A percentile compares a stretch with the other conserved stretches of the same genome.
These are phyloP conservation scores for Lobophora halterata DNA, from an alignment of 2,888 invertebrate genomes.

Conservation along the genomic window DNA sequence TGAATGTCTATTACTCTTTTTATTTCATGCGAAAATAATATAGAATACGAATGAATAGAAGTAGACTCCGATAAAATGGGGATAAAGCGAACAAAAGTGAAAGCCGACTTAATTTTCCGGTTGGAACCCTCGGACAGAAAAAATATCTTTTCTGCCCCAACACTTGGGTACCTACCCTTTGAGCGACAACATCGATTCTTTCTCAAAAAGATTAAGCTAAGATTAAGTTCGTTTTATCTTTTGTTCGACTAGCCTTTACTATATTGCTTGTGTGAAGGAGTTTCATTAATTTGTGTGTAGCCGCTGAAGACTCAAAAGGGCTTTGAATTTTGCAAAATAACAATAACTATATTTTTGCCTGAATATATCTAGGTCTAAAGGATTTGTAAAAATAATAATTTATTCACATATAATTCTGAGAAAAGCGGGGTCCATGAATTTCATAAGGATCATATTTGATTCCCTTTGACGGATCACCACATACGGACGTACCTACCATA, in stretches of 20 bases:
- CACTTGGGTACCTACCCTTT: constrained; percentile 45
- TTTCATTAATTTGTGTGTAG: constrained; percentile 19
- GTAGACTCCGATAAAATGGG: constrained; percentile 28
- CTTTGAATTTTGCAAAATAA: too few relatives aligned
- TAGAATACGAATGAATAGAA: constrained; percentile 39
- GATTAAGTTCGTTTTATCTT: constrained; percentile 40
- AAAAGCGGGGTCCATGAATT: too few relatives aligned
- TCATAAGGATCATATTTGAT: too few relatives aligned
- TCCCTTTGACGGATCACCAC: too few relatives aligned
- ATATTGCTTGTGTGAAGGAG: constrained; percentile 19
- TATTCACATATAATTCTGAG: too few relatives aligned
- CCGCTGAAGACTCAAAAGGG: background rate
- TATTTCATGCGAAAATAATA: constrained; percentile 42
- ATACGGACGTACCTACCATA: too few relatives aligned
- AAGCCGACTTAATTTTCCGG: constrained; percentile 71
- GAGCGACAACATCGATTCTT: constrained; percentile 44
- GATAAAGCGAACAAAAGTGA: constrained; percentile 57
- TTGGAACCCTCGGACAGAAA: constrained; percentile 40
- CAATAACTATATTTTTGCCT: too few relatives aligned
- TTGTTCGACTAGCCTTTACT: constrained; percentile 26
- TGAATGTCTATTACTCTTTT: constrained; percentile 31
- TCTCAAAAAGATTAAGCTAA: constrained; percentile 44
- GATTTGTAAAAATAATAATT: too few relatives aligned
- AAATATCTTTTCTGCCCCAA: constrained; percentile 45
- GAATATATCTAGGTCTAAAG: too few relatives aligned